Evolutionary conservation across 1,140 invertebrate species (phyloP), one percentile per base, ranked within the genome.

Genomic region (Steinernema khuongi): DNA sequence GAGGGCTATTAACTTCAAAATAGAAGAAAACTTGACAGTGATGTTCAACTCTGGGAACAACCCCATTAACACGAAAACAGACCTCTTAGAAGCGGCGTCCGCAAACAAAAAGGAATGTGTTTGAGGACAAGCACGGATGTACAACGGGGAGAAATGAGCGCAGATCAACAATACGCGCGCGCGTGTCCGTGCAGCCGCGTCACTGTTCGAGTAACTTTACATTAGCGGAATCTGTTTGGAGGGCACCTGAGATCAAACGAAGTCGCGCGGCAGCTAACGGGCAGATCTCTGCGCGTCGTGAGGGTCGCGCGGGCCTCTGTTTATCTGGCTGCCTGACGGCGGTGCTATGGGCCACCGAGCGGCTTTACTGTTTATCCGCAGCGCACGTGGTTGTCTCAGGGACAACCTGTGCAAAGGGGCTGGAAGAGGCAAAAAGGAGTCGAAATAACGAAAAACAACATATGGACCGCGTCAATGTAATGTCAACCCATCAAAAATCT

Each of bases 311-410:
- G 22, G 22, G 7, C 11, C 4, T 60, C 11, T 60, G 50, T 60
- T 60, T 60, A 60, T 60, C 50, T 22, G 36, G 36, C 36, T 41
- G 36, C 36, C n/a, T 41, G 36, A n/a, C 7, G 36, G n/a, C 36
- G 7, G 36, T 7, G 36, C 7, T 41, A 11, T 11, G n/a, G 36
- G n/a, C 36, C 7, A 60, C 14, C 50, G 22, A 14, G 22, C 50
- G 50, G 36, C n/a, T 60, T 14, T 60, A 60, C 50, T 60, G 50
- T 60, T 60, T 26, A 60, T 11, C 50, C n/a, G n/a, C n/a, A n/a
- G n/a, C n/a, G n/a, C n/a, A n/a, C n/a, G n/a, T n/a, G n/a, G n/a
- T n/a, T n/a, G n/a, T n/a, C n/a, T n/a, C n/a, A n/a, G n/a, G n/a
- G n/a, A n/a, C n/a, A n/a, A n/a, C n/a, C n/a, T n/a, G n/a, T n/a